These are phyloP conservation scores for Netelia melanura DNA, from an alignment of 2,888 invertebrate species.

Conservation along the genomic window DNA sequence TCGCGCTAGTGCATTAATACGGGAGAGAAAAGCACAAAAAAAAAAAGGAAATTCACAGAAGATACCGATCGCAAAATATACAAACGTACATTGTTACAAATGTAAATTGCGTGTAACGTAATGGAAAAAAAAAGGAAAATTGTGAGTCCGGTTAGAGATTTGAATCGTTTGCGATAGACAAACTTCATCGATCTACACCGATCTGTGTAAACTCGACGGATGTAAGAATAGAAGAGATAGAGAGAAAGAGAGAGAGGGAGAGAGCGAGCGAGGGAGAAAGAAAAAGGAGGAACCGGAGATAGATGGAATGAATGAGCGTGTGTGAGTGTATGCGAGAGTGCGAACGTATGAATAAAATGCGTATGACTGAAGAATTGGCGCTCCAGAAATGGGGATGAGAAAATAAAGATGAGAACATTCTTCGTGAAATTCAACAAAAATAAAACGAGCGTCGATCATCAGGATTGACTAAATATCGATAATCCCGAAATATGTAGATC, in stretches of 20 bases:
- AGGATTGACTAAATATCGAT: constrained; percentile 7
- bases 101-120: constrained; percentile 77
- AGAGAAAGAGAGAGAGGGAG: constrained; percentile 32
- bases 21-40: constrained; percentile 5
- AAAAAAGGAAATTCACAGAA: background rate
- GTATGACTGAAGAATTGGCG: constrained; percentile 36
- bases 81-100: constrained; percentile 68
- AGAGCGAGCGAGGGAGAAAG: constrained; percentile 22
- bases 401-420: constrained; percentile 18
- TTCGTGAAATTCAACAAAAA: constrained; percentile 27
- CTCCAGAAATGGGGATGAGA: background rate
- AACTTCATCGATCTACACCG: background rate
- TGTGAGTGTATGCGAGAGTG: constrained; percentile 3
- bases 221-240: constrained; percentile 23
- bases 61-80: constrained; percentile 17
- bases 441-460: background rate
- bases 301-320: constrained; percentile 20
- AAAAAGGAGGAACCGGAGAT: background rate
- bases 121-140: constrained; percentile 20
- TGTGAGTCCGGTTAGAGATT: background rate
- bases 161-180: constrained; percentile 8
- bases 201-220: constrained; percentile 18
- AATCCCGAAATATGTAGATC: constrained; percentile 8
- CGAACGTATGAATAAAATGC: constrained; percentile 9
- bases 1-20: background rate